These are phyloP conservation scores for Paradisaea rubra DNA, from an alignment of 2,113 vertebrate genomes.

Conservation along the genomic window DNA sequence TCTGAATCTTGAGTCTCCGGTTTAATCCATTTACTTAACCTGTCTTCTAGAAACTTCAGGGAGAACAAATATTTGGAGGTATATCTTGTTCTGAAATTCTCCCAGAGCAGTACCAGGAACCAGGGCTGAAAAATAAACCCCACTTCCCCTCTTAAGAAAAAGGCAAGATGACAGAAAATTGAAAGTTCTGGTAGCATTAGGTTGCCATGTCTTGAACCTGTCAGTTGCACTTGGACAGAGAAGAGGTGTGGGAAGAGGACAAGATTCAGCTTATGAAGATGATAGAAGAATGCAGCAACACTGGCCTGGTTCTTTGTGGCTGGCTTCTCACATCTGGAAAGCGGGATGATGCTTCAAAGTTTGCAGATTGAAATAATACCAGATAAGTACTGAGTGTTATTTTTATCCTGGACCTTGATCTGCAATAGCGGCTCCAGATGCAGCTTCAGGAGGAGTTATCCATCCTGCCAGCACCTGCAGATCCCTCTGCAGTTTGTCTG, in stretches of 20 bases:
- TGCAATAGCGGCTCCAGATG: background rate
- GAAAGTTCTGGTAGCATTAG: background rate
- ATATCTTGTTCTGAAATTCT: background rate
- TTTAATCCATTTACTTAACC: background rate
- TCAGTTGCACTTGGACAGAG: background rate
- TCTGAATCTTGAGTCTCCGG: background rate
- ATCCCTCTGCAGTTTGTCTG: background rate
- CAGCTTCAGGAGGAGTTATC: background rate
- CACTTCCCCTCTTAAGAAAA: background rate
- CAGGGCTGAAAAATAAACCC: background rate
- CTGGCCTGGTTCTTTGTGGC: background rate
- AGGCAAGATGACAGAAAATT: background rate
- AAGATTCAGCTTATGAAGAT: background rate
- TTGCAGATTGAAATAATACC: background rate
- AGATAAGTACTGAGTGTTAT: background rate
- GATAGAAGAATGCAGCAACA: background rate
- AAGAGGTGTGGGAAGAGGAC: background rate
- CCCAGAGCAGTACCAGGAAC: background rate
- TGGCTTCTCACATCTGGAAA: constrained; percentile 4
- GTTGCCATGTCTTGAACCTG: background rate
- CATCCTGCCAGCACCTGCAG: constrained; percentile 12
- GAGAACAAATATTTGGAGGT: background rate
- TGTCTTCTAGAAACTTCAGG: background rate
- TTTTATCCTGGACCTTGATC: constrained; percentile 3
- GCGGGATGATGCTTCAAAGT: background rate